Evolutionary conservation across 2,113 vertebrate species (phyloP).

Genomic region (Aphelocoma coerulescens): DNA sequence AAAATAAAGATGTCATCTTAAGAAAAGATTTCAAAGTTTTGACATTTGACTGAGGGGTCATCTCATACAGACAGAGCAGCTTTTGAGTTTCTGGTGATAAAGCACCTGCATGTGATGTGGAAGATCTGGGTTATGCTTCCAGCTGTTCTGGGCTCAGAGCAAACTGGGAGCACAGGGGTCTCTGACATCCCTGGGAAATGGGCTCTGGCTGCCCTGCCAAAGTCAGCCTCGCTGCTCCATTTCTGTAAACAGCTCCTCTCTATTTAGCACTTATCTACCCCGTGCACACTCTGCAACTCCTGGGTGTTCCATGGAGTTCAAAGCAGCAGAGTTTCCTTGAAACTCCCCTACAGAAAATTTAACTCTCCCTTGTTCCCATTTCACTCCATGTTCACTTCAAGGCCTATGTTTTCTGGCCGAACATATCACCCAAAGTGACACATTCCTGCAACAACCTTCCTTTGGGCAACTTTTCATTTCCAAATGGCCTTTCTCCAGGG

Average conservation of each 20-base stretch:
- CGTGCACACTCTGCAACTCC: fast-evolving
- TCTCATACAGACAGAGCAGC: background rate
- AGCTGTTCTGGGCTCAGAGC: background rate
- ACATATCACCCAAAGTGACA: background rate
- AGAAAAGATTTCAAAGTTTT: constrained; percentile 13
- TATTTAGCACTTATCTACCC: fast-evolving
- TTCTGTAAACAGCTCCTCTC: background rate
- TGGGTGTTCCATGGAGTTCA: background rate
- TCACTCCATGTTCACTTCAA: background rate
- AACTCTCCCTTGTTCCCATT: background rate
- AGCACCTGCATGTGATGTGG: fast-evolving
- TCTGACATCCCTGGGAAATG: background rate
- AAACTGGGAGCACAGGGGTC: background rate
- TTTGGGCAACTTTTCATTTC: background rate
- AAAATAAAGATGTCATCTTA: background rate
- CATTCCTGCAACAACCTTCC: background rate
- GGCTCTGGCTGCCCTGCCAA: background rate
- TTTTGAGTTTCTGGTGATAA: background rate
- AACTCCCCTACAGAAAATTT: background rate
- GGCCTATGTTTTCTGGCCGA: background rate
- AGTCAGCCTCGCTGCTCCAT: background rate
- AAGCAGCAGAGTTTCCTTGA: background rate
- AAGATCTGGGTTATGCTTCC: background rate
- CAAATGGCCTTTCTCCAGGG: background rate
- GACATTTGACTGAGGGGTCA: background rate